phyloP scores from a whole-genome alignment of 2,888 invertebrate species.

The Drosophila nigricruria region DNA sequence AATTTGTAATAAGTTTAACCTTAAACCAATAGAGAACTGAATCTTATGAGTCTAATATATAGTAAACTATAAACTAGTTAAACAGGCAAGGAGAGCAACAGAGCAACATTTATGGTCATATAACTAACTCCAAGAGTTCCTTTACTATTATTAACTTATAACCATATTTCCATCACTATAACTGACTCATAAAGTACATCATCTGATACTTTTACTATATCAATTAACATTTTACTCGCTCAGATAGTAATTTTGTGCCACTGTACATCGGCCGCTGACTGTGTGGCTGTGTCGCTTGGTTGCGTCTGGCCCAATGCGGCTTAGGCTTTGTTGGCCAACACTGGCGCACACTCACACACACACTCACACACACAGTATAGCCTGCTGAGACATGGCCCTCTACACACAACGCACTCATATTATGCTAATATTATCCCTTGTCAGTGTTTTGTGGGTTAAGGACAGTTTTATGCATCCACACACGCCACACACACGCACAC shows the following conservation, averaged over 20 bases:
- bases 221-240: neutral
- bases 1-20: too few species aligned
- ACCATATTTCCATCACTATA: too few species aligned
- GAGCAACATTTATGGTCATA: too few species aligned
- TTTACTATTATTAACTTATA: too few species aligned
- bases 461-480: constrained; percentile 74
- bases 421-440: constrained; percentile 77
- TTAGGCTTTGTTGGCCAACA: constrained; percentile 57
- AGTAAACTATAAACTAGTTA: too few species aligned
- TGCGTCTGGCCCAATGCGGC: constrained; percentile 59
- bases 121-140: neutral
- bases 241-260: neutral
- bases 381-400: constrained; percentile 29
- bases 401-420: constrained; percentile 62
- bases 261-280: constrained; percentile 5
- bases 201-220: too few species aligned
- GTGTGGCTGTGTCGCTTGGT: constrained; percentile 36
- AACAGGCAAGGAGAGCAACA: too few species aligned
- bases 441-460: constrained; percentile 77
- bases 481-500: constrained; percentile 35
- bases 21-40: too few species aligned
- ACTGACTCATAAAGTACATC: too few species aligned
- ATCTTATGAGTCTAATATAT: too few species aligned
- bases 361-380: constrained; percentile 9
- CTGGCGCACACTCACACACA: constrained; percentile 14